Evolutionary conservation across 2,888 invertebrate species (phyloP), one percentile per base, ranked within the genome.

Genomic region (Polyploca ridens): DNA sequence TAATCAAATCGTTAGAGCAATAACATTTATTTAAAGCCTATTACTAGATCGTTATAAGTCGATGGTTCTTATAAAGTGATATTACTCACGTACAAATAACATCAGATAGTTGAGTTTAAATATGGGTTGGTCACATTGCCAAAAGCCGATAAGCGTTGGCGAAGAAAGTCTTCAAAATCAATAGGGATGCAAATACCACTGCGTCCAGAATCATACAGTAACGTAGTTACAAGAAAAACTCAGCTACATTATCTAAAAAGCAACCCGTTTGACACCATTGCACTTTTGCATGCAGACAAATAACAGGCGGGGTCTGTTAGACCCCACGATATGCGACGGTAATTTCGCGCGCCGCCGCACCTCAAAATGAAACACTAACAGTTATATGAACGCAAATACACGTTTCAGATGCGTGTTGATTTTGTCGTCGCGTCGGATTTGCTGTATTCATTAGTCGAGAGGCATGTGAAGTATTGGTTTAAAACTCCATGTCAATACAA

Each of bases 291-390:
- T 46, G 46, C n/a, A n/a, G n/a, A n/a, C 10, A 46, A 46, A 46
- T 46, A n/a, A n/a, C 5, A 46, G n/a, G 33, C 58, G 5, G 14
- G 58, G 58, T 27, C 27, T 27, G 13, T 14, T 8, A 33, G 58
- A n/a, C 46, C 46, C 46, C 41, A 41, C 13, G 41, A 13, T 41
- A 13, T 41, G 58, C 41, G 62, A 19, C 46, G 63, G 63, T 75
- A 74, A 81, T 78, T 76, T 77, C 73, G 44, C 73, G 70, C 69
- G 33, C 69, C 66, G 59, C 60, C 64, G 73, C 72, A 76, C 64
- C 44, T 5, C 63, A 46, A 46, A 46, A 46, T 79, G 76, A 76
- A 74, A 76, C 70, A 71, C 69, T 69, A 69, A 71, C 70, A 65
- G 49, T 62, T 60, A 54, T 54, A 54, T 4, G 7, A 58, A 41